A percentile compares a stretch with the other conserved stretches of the same genome.
Conservation (phyloP, 2,888 invertebrate species). For the Marronus borbonicus region DNA sequence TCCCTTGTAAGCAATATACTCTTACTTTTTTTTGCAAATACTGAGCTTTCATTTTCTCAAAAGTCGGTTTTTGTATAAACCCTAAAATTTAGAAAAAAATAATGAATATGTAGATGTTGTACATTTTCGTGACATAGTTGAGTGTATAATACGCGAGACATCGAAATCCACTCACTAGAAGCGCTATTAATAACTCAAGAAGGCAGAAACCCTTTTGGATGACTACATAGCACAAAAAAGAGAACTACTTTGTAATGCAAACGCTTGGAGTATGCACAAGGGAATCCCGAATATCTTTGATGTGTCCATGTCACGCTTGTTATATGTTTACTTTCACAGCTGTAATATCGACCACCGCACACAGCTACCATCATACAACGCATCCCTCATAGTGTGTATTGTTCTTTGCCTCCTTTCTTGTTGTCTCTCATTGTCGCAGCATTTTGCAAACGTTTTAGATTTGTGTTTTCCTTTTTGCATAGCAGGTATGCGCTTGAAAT, state of each 20-base stretch:
- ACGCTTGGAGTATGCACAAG: constrained; percentile 13
- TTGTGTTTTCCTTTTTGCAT: constrained; percentile 7
- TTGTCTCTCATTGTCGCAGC: constrained; percentile 20
- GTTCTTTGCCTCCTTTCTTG: neutral
- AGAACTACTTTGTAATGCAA: constrained; percentile 39
- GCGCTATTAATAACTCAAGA: constrained; percentile 33
- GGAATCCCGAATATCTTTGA: constrained; percentile 33
- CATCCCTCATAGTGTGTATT: constrained; percentile 2
- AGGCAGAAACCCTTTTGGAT: constrained; percentile 19
- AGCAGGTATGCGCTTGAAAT: neutral
- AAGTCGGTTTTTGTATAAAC: no score
- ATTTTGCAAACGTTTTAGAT: constrained; percentile 9
- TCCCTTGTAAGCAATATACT: no score
- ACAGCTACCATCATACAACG: neutral
- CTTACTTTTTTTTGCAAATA: no score
- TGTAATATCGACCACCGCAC: constrained; percentile 37
- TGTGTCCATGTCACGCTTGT: constrained; percentile 39
- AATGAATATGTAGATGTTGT: neutral
- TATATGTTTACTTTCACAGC: constrained; percentile 39
- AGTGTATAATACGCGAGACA: neutral
- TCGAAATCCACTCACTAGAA: constrained; percentile 15
- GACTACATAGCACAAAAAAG: constrained; percentile 12
- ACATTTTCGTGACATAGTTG: neutral
- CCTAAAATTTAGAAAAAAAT: neutral
- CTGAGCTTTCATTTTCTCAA: no score